Evolutionary conservation across 2,797 vertebrate genomes (phyloP).

Genomic region (Sebastes dallii): DNA sequence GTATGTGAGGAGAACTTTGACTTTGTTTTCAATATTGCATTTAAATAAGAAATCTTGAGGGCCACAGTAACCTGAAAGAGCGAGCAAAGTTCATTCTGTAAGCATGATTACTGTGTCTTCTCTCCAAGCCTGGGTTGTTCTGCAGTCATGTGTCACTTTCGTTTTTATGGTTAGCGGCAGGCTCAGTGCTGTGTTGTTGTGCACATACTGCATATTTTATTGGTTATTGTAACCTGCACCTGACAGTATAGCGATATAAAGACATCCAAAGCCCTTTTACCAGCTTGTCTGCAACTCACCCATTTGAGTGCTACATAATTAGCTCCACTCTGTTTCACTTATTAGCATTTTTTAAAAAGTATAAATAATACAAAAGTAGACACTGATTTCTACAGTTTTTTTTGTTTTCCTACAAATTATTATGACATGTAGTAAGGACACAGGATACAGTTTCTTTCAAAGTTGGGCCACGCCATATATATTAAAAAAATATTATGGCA

Average conservation of each 20-base stretch:
- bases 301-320: neutral
- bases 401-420: neutral
- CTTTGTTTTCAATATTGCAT: neutral
- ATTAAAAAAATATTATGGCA: neutral
- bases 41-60: neutral
- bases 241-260: neutral
- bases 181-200: neutral
- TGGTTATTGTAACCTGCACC: constrained; percentile 1
- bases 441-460: neutral
- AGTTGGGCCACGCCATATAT: neutral
- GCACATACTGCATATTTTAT: neutral
- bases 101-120: neutral
- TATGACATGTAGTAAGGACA: neutral
- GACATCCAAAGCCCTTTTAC: neutral
- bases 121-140: neutral
- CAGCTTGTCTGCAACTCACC: neutral
- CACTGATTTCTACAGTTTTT: neutral
- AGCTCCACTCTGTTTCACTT: neutral
- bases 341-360: neutral
- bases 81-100: neutral
- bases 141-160: neutral
- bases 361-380: neutral
- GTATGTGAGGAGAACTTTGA: neutral
- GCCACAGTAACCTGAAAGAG: neutral
- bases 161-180: neutral